Evolutionary conservation across 2,113 vertebrate genomes (phyloP).

Genomic region (Oncorhynchus nerka): DNA sequence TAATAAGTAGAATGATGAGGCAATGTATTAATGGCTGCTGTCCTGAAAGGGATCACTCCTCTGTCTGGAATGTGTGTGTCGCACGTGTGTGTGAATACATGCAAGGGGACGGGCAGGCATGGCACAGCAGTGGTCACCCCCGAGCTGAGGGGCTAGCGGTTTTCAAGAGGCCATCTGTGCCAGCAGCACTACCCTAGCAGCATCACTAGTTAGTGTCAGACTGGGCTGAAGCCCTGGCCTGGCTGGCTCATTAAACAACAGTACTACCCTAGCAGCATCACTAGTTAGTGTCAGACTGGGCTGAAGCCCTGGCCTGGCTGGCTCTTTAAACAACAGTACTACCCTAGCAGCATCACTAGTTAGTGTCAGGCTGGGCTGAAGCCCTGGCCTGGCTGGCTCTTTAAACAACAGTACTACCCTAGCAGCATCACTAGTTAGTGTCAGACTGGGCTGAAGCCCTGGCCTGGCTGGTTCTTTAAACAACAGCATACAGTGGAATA

Average conservation of each 20-base stretch:
- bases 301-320: too few species aligned
- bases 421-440: constrained; percentile 12
- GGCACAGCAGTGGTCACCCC: constrained; percentile 49
- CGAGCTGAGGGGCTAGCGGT: constrained; percentile 22
- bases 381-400: too few species aligned
- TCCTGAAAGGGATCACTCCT: neutral
- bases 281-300: too few species aligned
- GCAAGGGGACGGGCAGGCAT: neutral
- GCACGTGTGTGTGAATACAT: constrained; percentile 15
- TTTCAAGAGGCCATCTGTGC: constrained; percentile 25
- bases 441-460: too few species aligned
- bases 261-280: neutral
- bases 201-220: constrained; percentile 8
- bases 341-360: too few species aligned
- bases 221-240: neutral
- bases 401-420: neutral
- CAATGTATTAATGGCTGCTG: too few species aligned
- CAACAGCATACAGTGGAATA: constrained; percentile 1
- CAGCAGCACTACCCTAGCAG: constrained; percentile 7
- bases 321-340: too few species aligned
- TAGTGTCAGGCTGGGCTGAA: too few species aligned
- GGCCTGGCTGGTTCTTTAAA: neutral
- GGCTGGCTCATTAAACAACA: neutral
- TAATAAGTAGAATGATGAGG: too few species aligned
- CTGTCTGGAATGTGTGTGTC: neutral